Conservation (phyloP, 2,888 invertebrate genomes). For the Andrena praecox region DNA sequence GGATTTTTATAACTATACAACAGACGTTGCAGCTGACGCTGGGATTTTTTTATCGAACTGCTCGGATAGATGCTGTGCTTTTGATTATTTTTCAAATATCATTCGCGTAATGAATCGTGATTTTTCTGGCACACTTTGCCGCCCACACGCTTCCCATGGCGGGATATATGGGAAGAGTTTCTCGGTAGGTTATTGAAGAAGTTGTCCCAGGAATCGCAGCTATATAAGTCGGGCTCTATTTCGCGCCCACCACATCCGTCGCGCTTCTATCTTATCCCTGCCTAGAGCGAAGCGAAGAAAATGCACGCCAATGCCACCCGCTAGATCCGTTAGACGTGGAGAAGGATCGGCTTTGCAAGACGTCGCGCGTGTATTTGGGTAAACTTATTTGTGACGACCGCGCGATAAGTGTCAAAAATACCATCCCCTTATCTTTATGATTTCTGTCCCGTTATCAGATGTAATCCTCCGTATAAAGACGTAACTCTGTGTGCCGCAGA, state of each 20-base stretch:
- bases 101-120: not conserved
- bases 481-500: constrained; percentile 30
- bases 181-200: not conserved
- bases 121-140: not conserved
- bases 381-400: constrained; percentile 34
- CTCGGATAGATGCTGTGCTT: not conserved
- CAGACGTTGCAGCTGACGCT: not conserved
- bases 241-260: not conserved
- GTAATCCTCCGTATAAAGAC: constrained; percentile 48
- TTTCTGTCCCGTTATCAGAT: constrained; percentile 48
- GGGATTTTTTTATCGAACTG: not conserved
- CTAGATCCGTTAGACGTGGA: not conserved
- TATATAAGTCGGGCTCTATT: not conserved
- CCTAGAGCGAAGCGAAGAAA: not conserved
- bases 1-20: constrained; percentile 36
- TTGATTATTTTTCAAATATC: not conserved
- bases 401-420: constrained; percentile 65
- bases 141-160: not conserved
- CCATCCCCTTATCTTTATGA: constrained; percentile 67
- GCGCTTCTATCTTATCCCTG: not conserved
- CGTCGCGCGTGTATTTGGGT: constrained; percentile 17
- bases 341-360: constrained; percentile 7
- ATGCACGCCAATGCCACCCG: not conserved
- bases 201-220: not conserved
- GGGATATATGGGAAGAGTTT: not conserved